phyloP scores from a whole-genome alignment of 2,888 invertebrate genomes.

The Cephus pulcher region DNA sequence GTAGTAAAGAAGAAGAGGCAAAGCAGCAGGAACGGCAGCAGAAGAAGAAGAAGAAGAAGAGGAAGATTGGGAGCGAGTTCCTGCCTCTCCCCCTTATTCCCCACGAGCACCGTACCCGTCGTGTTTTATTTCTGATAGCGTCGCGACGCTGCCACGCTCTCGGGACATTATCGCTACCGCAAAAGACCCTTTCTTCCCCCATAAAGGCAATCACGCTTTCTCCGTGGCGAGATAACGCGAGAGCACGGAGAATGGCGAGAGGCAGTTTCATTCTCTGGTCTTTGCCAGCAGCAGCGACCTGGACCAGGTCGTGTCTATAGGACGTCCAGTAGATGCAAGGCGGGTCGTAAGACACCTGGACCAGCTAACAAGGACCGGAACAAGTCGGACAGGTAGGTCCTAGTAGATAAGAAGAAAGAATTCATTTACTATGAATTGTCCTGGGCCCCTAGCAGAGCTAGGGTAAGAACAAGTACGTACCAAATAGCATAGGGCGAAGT shows the following conservation, averaged over 20 bases:
- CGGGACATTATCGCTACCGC: constrained; percentile 65
- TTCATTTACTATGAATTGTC: background rate
- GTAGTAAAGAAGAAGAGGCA: background rate
- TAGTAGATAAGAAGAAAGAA: background rate
- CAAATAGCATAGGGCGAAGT: background rate
- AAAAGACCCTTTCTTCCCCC: constrained; percentile 67
- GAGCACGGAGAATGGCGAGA: constrained; percentile 52
- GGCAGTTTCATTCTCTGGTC: constrained; percentile 36
- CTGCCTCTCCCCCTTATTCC: constrained; percentile 16
- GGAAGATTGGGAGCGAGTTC: background rate
- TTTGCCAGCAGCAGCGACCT: constrained; percentile 45
- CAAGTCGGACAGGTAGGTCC: background rate
- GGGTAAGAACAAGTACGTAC: background rate
- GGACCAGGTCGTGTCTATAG: background rate
- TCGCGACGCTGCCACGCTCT: constrained; percentile 45
- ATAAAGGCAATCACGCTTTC: constrained; percentile 67
- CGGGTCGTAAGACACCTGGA: background rate
- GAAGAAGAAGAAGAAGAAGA: constrained; percentile 12
- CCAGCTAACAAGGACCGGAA: background rate
- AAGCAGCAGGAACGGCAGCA: background rate
- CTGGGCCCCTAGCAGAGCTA: background rate
- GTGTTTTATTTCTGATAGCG: constrained; percentile 64
- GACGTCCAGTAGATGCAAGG: background rate
- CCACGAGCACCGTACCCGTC: constrained; percentile 32
- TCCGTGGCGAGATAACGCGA: constrained; percentile 62